Percentiles rank a stretch among this genome's conserved stretches.
These are phyloP conservation scores for Drosophila mimetica DNA, from an alignment of 2,888 invertebrate genomes.

Conservation along the genomic window DNA sequence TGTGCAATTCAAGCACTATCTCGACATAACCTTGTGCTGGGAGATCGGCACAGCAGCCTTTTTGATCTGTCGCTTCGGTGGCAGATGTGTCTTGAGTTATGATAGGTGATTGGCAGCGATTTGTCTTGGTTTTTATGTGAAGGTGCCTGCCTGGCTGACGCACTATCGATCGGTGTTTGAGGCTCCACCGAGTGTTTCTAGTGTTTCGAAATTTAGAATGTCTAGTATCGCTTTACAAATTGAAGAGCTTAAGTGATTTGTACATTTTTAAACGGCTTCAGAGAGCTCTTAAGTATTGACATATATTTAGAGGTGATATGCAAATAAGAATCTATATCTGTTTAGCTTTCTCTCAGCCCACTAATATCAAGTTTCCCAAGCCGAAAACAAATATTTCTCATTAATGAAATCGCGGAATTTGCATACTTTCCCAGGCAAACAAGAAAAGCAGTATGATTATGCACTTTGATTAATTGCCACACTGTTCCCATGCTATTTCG, in stretches of 20 bases:
- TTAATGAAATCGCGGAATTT: constrained; percentile 18
- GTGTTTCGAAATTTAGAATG: constrained; percentile 40
- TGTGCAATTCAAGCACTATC: background rate
- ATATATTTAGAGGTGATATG: background rate
- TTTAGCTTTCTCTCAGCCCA: constrained; percentile 1
- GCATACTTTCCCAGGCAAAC: constrained; percentile 45
- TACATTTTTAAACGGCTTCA: constrained; percentile 1
- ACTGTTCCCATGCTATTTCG: constrained; percentile 69
- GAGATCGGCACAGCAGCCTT: constrained; percentile 32
- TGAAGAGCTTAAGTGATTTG: constrained; percentile 20
- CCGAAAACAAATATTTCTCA: constrained; percentile 1
- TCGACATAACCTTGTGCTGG: constrained; percentile 42
- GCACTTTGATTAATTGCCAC: constrained; percentile 75
- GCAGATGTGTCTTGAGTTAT: constrained; percentile 70
- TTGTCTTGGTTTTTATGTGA: constrained; percentile 46
- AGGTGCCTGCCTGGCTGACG: constrained; percentile 29
- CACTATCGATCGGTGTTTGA: constrained; percentile 18
- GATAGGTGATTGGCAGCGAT: constrained; percentile 70
- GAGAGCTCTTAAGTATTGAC: background rate
- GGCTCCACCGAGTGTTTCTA: constrained; percentile 33
- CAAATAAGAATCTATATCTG: background rate
- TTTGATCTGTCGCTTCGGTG: constrained; percentile 28
- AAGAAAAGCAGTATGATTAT: constrained; percentile 41
- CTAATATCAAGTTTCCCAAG: constrained; percentile 2
- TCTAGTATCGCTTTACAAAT: constrained; percentile 25